Conservation (phyloP, 2,113 vertebrate species). For the Poeciliopsis prolifica region DNA sequence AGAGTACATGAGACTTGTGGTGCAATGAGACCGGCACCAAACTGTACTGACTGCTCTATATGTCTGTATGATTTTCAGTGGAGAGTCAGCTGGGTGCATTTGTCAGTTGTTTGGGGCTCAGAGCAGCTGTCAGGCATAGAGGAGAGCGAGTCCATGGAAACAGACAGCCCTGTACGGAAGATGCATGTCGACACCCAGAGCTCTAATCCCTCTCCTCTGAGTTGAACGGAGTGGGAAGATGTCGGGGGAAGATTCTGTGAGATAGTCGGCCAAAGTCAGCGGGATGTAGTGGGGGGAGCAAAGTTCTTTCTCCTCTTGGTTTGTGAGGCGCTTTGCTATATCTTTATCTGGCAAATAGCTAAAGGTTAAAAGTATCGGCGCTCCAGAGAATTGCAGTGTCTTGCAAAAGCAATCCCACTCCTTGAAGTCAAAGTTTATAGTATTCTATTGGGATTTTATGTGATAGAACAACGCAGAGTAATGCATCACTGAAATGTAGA, state of each 20-base stretch:
- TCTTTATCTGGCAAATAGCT: constrained; percentile 8
- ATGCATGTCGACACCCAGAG: constrained; percentile 49
- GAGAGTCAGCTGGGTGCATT: constrained; percentile 61
- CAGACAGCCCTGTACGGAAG: constrained; percentile 44
- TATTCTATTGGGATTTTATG: background rate
- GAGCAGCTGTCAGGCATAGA: constrained; percentile 67
- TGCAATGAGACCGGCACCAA: constrained; percentile 28
- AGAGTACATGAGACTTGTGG: constrained; percentile 18
- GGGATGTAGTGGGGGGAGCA: constrained; percentile 29
- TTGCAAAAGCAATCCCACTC: background rate
- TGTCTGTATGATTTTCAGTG: constrained; percentile 51
- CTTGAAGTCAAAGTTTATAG: background rate
- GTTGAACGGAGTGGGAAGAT: constrained; percentile 45
- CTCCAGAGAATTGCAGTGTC: constrained; percentile 4
- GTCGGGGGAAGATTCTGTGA: constrained; percentile 40
- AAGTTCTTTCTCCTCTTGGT: constrained; percentile 34
- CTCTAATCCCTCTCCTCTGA: constrained; percentile 57
- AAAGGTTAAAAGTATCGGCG: constrained; percentile 13
- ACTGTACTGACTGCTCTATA: constrained; percentile 51
- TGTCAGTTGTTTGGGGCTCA: constrained; percentile 62
- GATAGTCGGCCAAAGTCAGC: constrained; percentile 40
- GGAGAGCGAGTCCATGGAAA: constrained; percentile 19
- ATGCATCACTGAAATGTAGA: background rate
- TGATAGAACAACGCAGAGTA: background rate
- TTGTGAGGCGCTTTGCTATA: constrained; percentile 13